phyloP scores from a whole-genome alignment of 2,797 vertebrate species.

The Smutsia temminckii region DNA sequence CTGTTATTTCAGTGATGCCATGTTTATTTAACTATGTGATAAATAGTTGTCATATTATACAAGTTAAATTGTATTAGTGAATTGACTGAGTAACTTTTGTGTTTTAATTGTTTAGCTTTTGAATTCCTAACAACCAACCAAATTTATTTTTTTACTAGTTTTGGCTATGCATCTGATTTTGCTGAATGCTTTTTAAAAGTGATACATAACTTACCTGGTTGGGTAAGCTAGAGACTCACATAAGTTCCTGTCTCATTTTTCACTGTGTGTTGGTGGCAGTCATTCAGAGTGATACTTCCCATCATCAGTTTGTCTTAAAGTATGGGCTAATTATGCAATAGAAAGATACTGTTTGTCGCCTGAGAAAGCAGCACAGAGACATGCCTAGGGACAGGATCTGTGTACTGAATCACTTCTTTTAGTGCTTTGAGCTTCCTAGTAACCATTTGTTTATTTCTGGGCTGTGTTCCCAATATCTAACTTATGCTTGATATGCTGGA shows the following conservation, averaged over 20 bases:
- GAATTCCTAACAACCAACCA: not conserved
- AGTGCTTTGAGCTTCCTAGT: not conserved
- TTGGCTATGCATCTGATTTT: not conserved
- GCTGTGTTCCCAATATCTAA: not conserved
- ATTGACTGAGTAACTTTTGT: not conserved
- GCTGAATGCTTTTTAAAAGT: not conserved
- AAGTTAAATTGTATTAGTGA: not conserved
- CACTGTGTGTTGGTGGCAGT: not conserved
- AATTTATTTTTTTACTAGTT: not conserved
- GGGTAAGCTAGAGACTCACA: not conserved
- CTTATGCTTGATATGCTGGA: not conserved
- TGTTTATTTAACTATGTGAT: not conserved
- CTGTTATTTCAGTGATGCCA: not conserved
- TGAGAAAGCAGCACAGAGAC: not conserved
- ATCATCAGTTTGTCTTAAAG: not conserved
- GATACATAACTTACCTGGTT: not conserved
- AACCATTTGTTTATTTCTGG: not conserved
- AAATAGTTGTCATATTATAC: not conserved
- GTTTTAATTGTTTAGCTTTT: slow-evolving; percentile 38
- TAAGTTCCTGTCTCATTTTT: not conserved
- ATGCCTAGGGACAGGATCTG: not conserved
- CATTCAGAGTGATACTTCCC: not conserved
- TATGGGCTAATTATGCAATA: not conserved
- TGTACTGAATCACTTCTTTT: not conserved
- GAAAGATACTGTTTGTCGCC: not conserved